Percentiles rank a stretch among this genome's conserved stretches.
phyloP scores from a whole-genome alignment of 2,888 invertebrate species.

The Ypsolopha sequella region DNA sequence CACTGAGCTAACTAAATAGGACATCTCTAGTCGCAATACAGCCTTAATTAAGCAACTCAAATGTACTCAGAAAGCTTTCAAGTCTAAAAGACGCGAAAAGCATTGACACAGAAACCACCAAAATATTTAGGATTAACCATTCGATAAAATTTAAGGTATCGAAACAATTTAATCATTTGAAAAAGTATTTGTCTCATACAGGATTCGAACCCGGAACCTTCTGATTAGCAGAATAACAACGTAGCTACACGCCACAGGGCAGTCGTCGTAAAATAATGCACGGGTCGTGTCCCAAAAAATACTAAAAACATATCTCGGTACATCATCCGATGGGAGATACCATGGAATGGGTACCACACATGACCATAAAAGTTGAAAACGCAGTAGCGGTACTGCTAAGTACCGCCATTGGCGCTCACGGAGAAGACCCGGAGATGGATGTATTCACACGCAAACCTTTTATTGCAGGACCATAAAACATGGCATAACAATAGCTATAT shows the following conservation, averaged over 20 bases:
- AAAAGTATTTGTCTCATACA: no score
- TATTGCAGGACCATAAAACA: not conserved
- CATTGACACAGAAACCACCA: no score
- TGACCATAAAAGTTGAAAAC: slow-evolving; percentile 31
- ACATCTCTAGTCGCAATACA: slow-evolving; percentile 38
- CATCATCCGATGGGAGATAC: slow-evolving; percentile 4
- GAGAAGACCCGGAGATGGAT: slow-evolving; percentile 9
- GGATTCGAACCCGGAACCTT: no score
- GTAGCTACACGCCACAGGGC: no score
- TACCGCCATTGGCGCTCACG: slow-evolving; percentile 52
- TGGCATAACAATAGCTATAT: no score
- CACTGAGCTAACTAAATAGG: slow-evolving; percentile 57
- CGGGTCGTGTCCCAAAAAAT: not conserved
- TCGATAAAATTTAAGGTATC: no score
- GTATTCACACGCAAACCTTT: slow-evolving; percentile 41
- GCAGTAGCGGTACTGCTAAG: slow-evolving; percentile 50
- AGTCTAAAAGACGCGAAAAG: no score
- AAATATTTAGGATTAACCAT: no score
- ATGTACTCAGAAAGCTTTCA: not conserved
- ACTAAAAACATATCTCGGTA: not conserved
- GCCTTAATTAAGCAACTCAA: slow-evolving; percentile 41
- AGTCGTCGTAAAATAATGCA: no score
- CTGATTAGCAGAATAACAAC: no score
- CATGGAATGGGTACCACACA: not conserved
- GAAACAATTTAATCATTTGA: no score